These are phyloP conservation scores for Sisor rabdophorus DNA, from an alignment of 2,113 vertebrate species.

Conservation along the genomic window DNA sequence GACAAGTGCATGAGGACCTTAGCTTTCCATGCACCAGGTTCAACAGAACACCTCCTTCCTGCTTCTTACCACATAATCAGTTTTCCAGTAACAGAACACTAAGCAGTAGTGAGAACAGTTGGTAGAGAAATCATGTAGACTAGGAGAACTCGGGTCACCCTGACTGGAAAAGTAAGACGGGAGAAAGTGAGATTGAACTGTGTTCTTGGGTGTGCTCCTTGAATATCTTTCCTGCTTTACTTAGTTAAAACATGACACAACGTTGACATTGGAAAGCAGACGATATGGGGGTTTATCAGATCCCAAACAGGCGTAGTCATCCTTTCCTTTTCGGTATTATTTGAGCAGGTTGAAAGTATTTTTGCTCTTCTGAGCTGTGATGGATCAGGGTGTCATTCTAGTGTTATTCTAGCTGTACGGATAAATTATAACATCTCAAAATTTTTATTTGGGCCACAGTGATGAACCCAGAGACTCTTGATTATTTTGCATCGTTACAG, in stretches of 20 bases:
- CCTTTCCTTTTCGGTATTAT: conserved; percentile 36
- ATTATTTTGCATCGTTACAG: conserved; percentile 33
- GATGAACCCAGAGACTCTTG: conserved; percentile 18
- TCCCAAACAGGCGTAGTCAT: conserved; percentile 54
- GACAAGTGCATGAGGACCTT: conserved; percentile 56
- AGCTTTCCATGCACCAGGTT: conserved; percentile 51
- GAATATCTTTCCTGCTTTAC: conserved; percentile 38
- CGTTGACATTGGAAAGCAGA: conserved; percentile 49
- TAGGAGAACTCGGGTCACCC: conserved; percentile 6
- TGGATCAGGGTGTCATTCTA: conserved; percentile 25
- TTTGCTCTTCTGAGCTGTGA: conserved; percentile 3
- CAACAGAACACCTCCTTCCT: conserved; percentile 27
- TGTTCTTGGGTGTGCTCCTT: conserved; percentile 3
- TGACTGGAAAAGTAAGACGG: conserved; percentile 5
- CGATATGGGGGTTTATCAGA: conserved; percentile 52
- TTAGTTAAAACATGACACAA: conserved; percentile 52
- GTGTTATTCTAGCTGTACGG: conserved; percentile 27
- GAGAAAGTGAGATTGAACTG: conserved; percentile 19
- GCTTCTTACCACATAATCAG: background rate
- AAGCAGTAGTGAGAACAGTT: conserved; percentile 2
- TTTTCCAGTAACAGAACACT: conserved; percentile 2
- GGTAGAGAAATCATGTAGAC: background rate
- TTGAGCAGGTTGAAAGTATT: conserved; percentile 3
- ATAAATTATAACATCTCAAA: conserved; percentile 34
- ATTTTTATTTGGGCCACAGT: conserved; percentile 24